phyloP scores from a whole-genome alignment of 2,113 vertebrate species.

The Piaya cayana region DNA sequence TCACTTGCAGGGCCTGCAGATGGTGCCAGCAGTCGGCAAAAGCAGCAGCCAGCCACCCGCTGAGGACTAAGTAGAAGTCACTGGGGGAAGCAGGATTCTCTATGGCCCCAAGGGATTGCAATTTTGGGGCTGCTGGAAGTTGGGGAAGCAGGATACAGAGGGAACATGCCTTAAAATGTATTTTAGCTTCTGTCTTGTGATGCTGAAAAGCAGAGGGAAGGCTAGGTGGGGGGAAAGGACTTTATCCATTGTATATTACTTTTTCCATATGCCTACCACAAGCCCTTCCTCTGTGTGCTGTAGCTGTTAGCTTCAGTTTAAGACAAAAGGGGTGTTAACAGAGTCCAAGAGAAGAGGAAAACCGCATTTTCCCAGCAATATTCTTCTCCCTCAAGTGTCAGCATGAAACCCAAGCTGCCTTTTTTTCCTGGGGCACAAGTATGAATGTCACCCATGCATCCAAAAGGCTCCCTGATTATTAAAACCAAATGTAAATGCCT shows the following conservation, averaged over 20 bases:
- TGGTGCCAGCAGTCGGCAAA: slow-evolving; percentile 34
- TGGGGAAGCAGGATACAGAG: fast-evolving
- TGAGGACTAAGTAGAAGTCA: background rate
- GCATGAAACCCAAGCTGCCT: background rate
- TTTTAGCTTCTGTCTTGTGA: background rate
- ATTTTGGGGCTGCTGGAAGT: background rate
- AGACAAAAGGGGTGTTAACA: background rate
- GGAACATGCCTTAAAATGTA: background rate
- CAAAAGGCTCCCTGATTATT: background rate
- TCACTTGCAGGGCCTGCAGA: slow-evolving; percentile 40
- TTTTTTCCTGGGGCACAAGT: background rate
- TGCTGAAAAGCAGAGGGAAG: background rate
- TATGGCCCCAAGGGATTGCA: background rate
- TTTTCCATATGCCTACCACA: background rate
- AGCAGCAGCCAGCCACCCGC: fast-evolving
- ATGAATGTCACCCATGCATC: background rate
- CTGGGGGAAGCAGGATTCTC: background rate
- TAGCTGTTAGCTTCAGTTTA: background rate
- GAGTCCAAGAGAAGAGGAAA: background rate
- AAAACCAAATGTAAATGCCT: slow-evolving; percentile 27
- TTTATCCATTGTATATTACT: background rate
- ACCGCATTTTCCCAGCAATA: background rate
- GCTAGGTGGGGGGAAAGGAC: background rate
- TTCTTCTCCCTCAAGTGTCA: background rate
- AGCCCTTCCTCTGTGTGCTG: background rate